Base-by-base conservation (phyloP, 2,888 invertebrate species). In the Lissonota sp. region DNA sequence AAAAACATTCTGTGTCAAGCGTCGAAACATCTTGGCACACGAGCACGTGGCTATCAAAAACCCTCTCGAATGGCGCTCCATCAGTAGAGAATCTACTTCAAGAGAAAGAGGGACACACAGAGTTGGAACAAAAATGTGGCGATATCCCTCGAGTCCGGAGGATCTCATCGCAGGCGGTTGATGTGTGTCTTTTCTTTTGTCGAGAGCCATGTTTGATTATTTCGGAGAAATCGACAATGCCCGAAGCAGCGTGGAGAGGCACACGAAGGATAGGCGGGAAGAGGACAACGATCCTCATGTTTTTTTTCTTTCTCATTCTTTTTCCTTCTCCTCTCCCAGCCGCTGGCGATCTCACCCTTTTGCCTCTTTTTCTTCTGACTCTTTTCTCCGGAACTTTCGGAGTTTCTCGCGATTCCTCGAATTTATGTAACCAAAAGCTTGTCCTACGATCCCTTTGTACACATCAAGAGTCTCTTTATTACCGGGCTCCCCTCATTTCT, bases 141-240 rank as follows among this genome's bases (percentile, higher is more conserved):
- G 26, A 1, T 26, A 26, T 26, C 26, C 26, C 26, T 26, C 26
- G 26, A 26, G 26, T 26, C 26, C 26, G 26, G 26, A 26, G 26
- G 26, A 26, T 26, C 26, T 26, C 26, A 58, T 40, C 44, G n/a
- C 8, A 57, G 44, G 12, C 16, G 57, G 39, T 69, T 12, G 69
- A 71, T 75, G 69, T 73, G 62, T 69, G 51, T 77, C 26, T 26
- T 79, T 75, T 83, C 87, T 88, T 88, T 88, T 86, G 88, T 88
- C 86, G 85, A 84, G 70, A 83, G 86, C 87, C 88, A 88, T 87
- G 80, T 88, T 88, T 87, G 88, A 90, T 89, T 87, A 86, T 86
- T 89, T 90, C 90, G 86, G 69, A 88, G 90, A 90, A 84, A 90
- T 86, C 84, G 84, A 76, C 84, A 79, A 83, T 85, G 84, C 84